Conservation (phyloP, 2,797 vertebrate genomes). For the Molossus alvarezi region DNA sequence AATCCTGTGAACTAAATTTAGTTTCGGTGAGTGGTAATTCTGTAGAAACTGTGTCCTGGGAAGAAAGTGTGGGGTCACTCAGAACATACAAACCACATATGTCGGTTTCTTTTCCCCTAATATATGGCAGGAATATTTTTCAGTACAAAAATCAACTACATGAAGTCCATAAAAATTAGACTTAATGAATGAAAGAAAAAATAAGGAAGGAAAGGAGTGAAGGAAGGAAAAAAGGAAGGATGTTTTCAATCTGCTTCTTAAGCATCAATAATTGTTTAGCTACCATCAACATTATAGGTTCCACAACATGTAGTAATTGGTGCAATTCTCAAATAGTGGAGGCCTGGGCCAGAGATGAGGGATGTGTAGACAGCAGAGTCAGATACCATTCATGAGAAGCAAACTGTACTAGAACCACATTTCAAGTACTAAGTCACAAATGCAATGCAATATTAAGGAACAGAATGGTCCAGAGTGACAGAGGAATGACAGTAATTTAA, state of each 20-base stretch:
- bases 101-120: conserved; percentile 9
- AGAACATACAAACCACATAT: neutral
- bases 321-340: conserved; percentile 47
- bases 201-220: too few species aligned
- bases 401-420: neutral
- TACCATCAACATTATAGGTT: conserved; percentile 47
- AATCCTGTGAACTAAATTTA: neutral
- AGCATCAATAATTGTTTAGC: conserved; percentile 69
- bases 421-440: neutral
- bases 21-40: neutral
- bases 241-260: neutral
- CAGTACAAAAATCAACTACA: neutral
- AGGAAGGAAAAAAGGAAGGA: neutral
- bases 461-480: neutral
- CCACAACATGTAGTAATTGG: conserved; percentile 16
- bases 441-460: neutral
- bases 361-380: neutral
- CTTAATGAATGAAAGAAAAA: conserved; percentile 5
- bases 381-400: neutral
- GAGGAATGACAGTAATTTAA: neutral
- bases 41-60: neutral
- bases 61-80: neutral
- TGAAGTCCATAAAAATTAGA: conserved; percentile 50
- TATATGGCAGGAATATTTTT: neutral
- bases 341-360: conserved; percentile 50